Conservation (phyloP, 2,797 vertebrate species). For the Cygnus olor region DNA sequence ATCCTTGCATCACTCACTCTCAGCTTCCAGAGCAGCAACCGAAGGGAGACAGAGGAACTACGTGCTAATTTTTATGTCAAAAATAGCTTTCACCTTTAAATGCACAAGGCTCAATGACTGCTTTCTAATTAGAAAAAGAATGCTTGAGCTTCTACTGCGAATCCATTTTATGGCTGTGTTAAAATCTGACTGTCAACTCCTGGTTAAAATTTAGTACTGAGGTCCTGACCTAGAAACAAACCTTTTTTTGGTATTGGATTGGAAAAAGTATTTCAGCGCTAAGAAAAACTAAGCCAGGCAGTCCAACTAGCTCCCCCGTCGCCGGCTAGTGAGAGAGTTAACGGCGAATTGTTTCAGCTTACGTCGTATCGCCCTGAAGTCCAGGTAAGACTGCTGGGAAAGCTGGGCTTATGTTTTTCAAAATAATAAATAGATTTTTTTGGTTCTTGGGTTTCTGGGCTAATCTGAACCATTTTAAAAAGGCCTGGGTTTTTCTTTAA, state of each 20-base stretch:
- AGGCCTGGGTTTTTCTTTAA: neutral
- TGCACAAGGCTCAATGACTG: neutral
- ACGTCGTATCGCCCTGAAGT: neutral
- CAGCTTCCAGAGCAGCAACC: conserved; percentile 41
- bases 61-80: conserved; percentile 60
- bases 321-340: fast-evolving
- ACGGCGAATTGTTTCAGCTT: fast-evolving
- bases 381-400: neutral
- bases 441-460: neutral
- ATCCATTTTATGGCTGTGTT: conserved; percentile 52
- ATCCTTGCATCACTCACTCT: conserved; percentile 6
- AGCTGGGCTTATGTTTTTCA: neutral
- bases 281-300: neutral
- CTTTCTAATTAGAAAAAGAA: conserved; percentile 53
- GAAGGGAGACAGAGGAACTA: conserved; percentile 51
- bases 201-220: conserved; percentile 43
- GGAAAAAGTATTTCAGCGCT: conserved; percentile 42
- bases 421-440: fast-evolving
- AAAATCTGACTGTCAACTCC: conserved; percentile 32
- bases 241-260: conserved; percentile 69
- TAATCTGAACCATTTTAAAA: neutral
- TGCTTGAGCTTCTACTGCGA: neutral
- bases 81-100: conserved; percentile 67
- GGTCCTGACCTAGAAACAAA: conserved; percentile 67
- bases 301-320: neutral